Percentiles rank a stretch among this genome's conserved stretches.
Conservation (phyloP, 2,797 vertebrate genomes). For the Catostomus latipinnis region DNA sequence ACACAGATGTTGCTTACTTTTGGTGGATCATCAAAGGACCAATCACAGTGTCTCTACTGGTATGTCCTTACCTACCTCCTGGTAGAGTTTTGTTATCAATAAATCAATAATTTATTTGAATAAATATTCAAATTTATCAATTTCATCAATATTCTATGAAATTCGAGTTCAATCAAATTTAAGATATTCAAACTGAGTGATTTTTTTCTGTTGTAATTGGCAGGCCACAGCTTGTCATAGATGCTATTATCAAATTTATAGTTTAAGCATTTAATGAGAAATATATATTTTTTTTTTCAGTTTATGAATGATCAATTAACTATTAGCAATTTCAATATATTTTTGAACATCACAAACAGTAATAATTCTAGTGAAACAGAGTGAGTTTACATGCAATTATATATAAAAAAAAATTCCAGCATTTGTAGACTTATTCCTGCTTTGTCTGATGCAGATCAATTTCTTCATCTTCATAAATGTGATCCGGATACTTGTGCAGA, state of each 20-base stretch:
- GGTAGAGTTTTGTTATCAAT: background rate
- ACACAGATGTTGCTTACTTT: constrained; percentile 78
- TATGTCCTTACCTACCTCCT: constrained; percentile 65
- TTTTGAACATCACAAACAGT: too few species aligned
- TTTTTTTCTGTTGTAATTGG: too few species aligned
- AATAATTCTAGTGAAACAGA: too few species aligned
- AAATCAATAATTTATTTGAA: background rate
- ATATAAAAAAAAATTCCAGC: constrained; percentile 58
- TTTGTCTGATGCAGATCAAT: constrained; percentile 77
- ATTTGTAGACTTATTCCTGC: background rate
- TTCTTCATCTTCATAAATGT: constrained; percentile 90
- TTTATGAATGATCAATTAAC: too few species aligned
- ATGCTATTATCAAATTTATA: too few species aligned
- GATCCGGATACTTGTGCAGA: constrained; percentile 87
- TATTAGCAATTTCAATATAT: constrained; percentile 50
- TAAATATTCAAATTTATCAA: background rate
- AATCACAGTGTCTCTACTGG: constrained; percentile 85
- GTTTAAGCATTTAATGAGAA: too few species aligned
- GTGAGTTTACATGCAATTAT: too few species aligned
- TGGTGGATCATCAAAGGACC: constrained; percentile 93
- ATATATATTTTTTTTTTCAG: too few species aligned
- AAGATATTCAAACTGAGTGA: too few species aligned
- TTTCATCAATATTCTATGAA: too few species aligned
- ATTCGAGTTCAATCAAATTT: too few species aligned
- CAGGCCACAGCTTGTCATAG: too few species aligned